Base-by-base conservation (phyloP, 1,140 invertebrate species). In the Arctopsyche grandis region DNA sequence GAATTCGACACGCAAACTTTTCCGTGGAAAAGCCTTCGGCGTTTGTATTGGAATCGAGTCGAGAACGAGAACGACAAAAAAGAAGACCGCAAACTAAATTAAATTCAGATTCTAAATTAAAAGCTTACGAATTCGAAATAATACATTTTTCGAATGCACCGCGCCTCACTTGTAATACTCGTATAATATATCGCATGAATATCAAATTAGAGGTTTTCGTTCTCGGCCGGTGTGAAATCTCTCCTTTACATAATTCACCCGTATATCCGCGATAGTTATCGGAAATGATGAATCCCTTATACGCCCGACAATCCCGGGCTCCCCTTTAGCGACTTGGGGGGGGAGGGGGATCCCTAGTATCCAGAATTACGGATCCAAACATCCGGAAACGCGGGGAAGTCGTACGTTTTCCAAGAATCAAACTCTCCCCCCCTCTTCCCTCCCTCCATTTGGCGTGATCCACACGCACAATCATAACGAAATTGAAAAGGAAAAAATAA, bases 171-270 rank as follows among this genome's bases (percentile, higher is more conserved):
- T 4, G 29, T 38, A 38, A 4, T 4, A 4, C 7, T 4, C 7
- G 29, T 38, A 38, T 38, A 38, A 38, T 38, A 38, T 38, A 63
- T 76, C 56, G 43, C 76, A 75, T 46, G 81, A 82, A 82, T 80
- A 80, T 80, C 76, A 78, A 82, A 80, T 80, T 80, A 77, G 76
- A 73, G 79, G 58, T 79, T 79, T 75, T 77, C 73, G 70, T 69
- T 29, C 69, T 60, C 46, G 75, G 26, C 16, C 14, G 56, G 75
- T 77, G 80, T 75, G 71, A 80, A 82, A 82, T 82, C 79, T 76
- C 63, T 46, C 46, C 46, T 82, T 80, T 80, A 76, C 81, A 82
- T 80, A 80, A 82, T 82, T 82, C 69, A 26, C 60, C 22, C 81
- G 19, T 80, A 29, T 78, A 80, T 78, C 74, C 48, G 16, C 75